A percentile compares a stretch with the other conserved stretches of the same genome.
These are phyloP conservation scores for Euplagia quadripunctaria DNA, from an alignment of 2,888 invertebrate genomes.

Conservation along the genomic window DNA sequence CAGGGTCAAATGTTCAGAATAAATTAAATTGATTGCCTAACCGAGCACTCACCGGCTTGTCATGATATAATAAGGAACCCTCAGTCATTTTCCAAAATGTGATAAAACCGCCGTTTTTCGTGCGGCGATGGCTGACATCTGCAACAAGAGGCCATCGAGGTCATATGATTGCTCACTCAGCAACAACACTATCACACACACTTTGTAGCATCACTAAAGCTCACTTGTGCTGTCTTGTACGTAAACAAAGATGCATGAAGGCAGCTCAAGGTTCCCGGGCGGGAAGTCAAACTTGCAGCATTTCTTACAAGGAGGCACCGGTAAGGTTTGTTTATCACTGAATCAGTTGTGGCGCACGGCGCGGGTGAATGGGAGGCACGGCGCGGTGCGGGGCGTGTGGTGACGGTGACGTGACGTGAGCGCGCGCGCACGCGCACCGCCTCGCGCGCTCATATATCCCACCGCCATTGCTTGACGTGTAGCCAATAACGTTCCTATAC, in stretches of 20 bases:
- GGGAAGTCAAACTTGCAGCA: slow-evolving; percentile 74
- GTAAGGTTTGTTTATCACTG: slow-evolving; percentile 80
- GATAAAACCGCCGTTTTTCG: slow-evolving; percentile 84
- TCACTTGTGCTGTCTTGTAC: slow-evolving; percentile 79
- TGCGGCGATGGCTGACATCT: slow-evolving; percentile 85
- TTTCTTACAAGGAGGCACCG: slow-evolving; percentile 73
- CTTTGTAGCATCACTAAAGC: slow-evolving; percentile 49
- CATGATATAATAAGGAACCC: slow-evolving; percentile 76
- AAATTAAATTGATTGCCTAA: slow-evolving; percentile 30
- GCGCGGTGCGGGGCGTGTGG: slow-evolving; percentile 40
- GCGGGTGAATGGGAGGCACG: slow-evolving; percentile 49
- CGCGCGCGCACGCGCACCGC: slow-evolving; percentile 43
- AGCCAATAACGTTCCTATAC: slow-evolving; percentile 53
- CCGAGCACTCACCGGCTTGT: slow-evolving; percentile 80
- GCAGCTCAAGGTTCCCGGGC: slow-evolving; percentile 67
- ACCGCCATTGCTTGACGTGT: slow-evolving; percentile 54
- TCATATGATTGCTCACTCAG: slow-evolving; percentile 68
- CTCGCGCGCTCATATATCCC: slow-evolving; percentile 47
- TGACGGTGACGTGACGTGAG: slow-evolving; percentile 51
- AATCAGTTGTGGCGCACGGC: slow-evolving; percentile 58
- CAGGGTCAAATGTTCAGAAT: slow-evolving; percentile 19
- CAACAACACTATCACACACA: slow-evolving; percentile 39
- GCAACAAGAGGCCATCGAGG: slow-evolving; percentile 80
- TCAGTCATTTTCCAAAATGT: slow-evolving; percentile 87
- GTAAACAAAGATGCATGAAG: slow-evolving; percentile 81